Base-by-base conservation (phyloP, 2,888 invertebrate species). In the Andrena haemorrhoa region DNA sequence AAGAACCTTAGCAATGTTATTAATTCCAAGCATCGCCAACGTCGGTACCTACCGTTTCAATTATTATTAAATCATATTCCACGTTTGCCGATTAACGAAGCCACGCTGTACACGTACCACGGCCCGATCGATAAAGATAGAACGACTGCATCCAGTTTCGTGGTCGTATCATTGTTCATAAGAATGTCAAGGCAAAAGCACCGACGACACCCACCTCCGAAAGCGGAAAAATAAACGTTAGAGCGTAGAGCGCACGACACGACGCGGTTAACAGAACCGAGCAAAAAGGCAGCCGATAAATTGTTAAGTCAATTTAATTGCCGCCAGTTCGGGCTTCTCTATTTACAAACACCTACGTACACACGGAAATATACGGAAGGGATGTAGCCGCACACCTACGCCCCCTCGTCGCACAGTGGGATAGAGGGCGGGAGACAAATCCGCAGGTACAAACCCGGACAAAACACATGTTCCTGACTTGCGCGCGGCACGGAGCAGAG, bases 291-390 rank as follows among this genome's bases (percentile, higher is more conserved):
- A 66, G 60, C 70, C 64, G 41, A 73, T 75, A 75, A 84, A 82
- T 84, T 79, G 84, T 83, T 71, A 64, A 79, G 76, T 74, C 73
- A 84, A 84, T 79, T 79, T 84, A 71, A 79, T 74, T 63, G 71
- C 74, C 63, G 68, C 58, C 53, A 33, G 58, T 20, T 78, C 51
- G 72, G 69, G 71, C 26, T 51, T 41, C 60, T 68, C 66, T 79
- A 73, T 75, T 75, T 84, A 68, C 73, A 53, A 41, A 72, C 35
- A 31, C 3, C 31, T 33, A 35, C 16, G 10, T 56, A 63, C 35
- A 71, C 60, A 60, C 10, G 41, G 49, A 77, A 68, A 12, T 51
- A 3, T 33, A 49, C 31, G 61, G 2, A 26, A 8, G 20, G 51
- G 51, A 31, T 31, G 29, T 47, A 29, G 29, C 20, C 3, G 26